Conservation (phyloP, 1,140 invertebrate species). For the Agrypnia vestita region DNA sequence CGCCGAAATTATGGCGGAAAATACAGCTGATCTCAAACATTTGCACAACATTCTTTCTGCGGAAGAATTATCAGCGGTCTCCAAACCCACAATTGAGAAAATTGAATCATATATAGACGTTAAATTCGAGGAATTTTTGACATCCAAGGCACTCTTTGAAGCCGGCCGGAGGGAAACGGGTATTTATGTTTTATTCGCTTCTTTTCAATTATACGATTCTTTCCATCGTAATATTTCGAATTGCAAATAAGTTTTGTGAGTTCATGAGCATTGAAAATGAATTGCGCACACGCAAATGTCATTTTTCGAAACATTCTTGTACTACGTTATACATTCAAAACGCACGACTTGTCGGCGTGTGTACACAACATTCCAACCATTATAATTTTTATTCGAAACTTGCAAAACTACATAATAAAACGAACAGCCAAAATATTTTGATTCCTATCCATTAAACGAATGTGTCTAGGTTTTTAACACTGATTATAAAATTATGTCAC, state of each 20-base stretch:
- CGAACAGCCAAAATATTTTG: no score
- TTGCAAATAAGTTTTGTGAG: slow-evolving; percentile 6
- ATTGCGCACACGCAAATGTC: no score
- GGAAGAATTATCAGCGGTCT: slow-evolving; percentile 66
- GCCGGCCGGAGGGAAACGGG: slow-evolving; percentile 76
- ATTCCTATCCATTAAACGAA: no score
- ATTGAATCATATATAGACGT: slow-evolving; percentile 77
- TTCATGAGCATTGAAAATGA: no score
- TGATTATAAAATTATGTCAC: no score
- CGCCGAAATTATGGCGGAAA: slow-evolving; percentile 44
- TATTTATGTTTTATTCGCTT: slow-evolving; percentile 65
- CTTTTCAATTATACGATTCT: slow-evolving; percentile 23
- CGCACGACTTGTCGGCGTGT: slow-evolving; percentile 34
- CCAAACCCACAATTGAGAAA: slow-evolving; percentile 70
- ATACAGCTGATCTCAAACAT: slow-evolving; percentile 69
- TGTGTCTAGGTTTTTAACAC: no score
- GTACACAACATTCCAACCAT: slow-evolving; percentile 12
- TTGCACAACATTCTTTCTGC: slow-evolving; percentile 69
- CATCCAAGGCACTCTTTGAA: slow-evolving; percentile 80
- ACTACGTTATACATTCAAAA: slow-evolving; percentile 45
- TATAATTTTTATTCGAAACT: no score
- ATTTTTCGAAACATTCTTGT: neutral
- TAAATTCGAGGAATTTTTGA: slow-evolving; percentile 80
- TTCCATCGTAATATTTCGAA: neutral
- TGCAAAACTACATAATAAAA: no score